These are phyloP conservation scores for Hetaerina americana DNA, from an alignment of 1,140 invertebrate species.

Conservation along the genomic window DNA sequence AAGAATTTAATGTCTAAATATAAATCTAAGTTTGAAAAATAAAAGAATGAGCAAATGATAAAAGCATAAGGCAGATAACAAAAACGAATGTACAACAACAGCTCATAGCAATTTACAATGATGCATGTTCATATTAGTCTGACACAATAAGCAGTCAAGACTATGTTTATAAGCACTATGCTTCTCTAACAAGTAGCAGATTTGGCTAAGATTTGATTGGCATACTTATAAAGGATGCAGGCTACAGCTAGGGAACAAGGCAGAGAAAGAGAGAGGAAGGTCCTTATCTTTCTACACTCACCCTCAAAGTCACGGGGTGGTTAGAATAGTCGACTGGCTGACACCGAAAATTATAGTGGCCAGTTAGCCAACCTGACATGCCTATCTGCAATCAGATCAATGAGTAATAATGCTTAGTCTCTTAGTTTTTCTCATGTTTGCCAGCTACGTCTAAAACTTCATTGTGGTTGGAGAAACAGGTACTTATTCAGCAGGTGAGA, in stretches of 20 bases:
- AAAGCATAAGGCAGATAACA: not conserved
- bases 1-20: not conserved
- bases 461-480: not conserved
- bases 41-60: slow-evolving; percentile 13
- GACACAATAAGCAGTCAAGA: not conserved
- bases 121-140: not conserved
- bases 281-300: slow-evolving; percentile 37
- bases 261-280: not conserved
- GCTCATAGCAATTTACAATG: not conserved
- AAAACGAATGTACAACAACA: not conserved
- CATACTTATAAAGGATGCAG: not conserved
- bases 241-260: not conserved
- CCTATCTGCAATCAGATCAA: slow-evolving; percentile 54
- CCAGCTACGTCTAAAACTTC: not conserved
- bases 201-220: not conserved
- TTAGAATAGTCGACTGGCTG: slow-evolving; percentile 89
- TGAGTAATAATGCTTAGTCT: not conserved
- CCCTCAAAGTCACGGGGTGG: slow-evolving; percentile 76
- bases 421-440: not conserved
- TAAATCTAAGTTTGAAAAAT: slow-evolving; percentile 16
- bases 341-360: slow-evolving; percentile 85
- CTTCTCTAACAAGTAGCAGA: not conserved
- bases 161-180: not conserved
- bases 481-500: not conserved
- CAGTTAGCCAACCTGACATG: slow-evolving; percentile 73